Conservation (phyloP, 2,113 vertebrate genomes). For the Craseonycteris thonglongyai region DNA sequence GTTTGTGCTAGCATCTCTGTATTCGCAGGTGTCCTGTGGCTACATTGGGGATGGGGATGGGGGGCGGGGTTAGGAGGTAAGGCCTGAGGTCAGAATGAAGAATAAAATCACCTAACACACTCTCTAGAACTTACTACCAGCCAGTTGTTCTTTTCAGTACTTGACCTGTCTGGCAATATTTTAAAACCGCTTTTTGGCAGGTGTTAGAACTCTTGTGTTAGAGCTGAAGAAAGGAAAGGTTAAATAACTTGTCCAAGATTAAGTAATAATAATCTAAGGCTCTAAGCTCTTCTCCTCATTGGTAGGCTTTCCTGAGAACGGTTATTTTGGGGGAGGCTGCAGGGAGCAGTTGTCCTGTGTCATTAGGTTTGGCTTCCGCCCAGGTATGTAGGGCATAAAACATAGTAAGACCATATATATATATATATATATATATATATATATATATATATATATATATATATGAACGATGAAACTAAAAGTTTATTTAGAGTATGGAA, state of each 20-base stretch:
- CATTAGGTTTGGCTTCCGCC: not conserved
- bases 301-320: not conserved
- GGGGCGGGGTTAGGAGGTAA: not conserved
- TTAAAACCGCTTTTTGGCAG: not conserved
- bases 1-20: not conserved
- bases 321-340: not conserved
- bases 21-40: not conserved
- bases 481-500: not conserved
- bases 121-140: not conserved
- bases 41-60: not conserved
- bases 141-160: not conserved
- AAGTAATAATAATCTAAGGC: not conserved
- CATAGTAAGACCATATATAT: not conserved
- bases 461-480: too few relatives aligned
- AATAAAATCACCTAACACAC: not conserved
- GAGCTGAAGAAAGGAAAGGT: not conserved
- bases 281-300: not conserved
- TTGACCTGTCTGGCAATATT: not conserved
- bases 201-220: not conserved
- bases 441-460: too few relatives aligned
- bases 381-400: not conserved
- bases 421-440: too few relatives aligned
- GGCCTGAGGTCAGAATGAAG: not conserved
- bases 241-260: not conserved
- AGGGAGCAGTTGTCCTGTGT: not conserved